Percentiles rank a stretch among this genome's conserved stretches.
These are phyloP conservation scores for Anabacerthia variegaticeps DNA, from an alignment of 2,797 vertebrate genomes.

Conservation along the genomic window DNA sequence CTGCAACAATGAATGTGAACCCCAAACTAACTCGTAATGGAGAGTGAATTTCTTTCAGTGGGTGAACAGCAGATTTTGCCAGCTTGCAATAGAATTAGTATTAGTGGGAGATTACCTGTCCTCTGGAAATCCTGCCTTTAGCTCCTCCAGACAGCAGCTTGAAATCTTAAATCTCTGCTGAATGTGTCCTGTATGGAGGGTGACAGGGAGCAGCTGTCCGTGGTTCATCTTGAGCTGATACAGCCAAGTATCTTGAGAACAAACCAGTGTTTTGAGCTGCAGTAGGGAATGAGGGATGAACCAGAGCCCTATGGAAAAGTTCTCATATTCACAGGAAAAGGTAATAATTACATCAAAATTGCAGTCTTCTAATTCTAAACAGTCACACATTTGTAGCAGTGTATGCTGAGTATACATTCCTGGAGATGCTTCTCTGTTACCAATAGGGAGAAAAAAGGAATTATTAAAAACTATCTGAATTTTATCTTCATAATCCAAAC, in stretches of 20 bases:
- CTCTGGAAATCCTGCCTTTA: constrained; percentile 19
- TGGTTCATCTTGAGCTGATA: not conserved
- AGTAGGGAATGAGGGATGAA: not conserved
- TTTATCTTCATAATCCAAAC: not conserved
- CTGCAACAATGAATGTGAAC: not conserved
- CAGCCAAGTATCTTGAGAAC: not conserved
- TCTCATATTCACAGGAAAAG: not conserved
- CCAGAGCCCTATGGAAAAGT: not conserved
- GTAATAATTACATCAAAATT: not conserved
- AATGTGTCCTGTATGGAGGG: not conserved
- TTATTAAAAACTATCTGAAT: not conserved
- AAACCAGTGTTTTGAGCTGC: not conserved
- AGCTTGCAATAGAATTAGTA: not conserved
- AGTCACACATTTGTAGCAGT: not conserved
- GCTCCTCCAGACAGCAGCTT: not conserved
- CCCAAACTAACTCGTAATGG: not conserved
- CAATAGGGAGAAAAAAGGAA: not conserved
- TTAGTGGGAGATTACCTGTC: constrained; percentile 39
- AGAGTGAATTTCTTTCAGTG: not conserved
- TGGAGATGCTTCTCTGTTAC: not conserved
- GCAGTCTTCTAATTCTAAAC: not conserved
- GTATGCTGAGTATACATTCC: not conserved
- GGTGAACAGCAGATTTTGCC: not conserved
- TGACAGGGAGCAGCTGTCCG: constrained; percentile 41
- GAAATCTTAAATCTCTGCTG: not conserved